phyloP scores from a whole-genome alignment of 92 coral and sea anemone genomes.

The Actinernus sp. region DNA sequence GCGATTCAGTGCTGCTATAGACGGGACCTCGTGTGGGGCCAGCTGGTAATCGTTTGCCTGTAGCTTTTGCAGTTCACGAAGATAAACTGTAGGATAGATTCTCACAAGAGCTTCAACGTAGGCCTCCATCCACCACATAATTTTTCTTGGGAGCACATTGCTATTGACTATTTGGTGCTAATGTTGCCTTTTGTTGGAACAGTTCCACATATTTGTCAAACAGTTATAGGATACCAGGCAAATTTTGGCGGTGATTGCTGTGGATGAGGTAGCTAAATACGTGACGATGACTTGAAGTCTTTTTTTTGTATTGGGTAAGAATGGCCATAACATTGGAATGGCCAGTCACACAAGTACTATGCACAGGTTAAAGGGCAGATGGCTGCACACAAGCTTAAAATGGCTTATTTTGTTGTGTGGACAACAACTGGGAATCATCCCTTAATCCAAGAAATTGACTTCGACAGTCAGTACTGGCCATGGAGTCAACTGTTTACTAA shows the following conservation, averaged over 20 bases:
- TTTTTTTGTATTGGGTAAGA: not conserved
- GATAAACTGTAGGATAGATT: slow-evolving; percentile 25
- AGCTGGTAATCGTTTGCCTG: slow-evolving; percentile 31
- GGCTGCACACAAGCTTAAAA: not conserved
- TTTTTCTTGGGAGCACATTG: too few species aligned
- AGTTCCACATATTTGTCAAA: not conserved
- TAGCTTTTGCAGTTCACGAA: slow-evolving; percentile 27
- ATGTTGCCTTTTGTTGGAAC: slow-evolving; percentile 17
- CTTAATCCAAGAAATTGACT: slow-evolving; percentile 5
- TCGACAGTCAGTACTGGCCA: not conserved
- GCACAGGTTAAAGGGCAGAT: slow-evolving; percentile 30
- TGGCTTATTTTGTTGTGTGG: slow-evolving; percentile 28
- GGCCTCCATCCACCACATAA: too few species aligned
- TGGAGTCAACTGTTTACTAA: slow-evolving; percentile 8
- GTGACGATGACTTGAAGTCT: not conserved
- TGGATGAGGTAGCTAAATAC: not conserved
- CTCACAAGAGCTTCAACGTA: slow-evolving; percentile 30
- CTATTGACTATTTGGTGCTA: slow-evolving; percentile 5
- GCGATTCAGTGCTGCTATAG: slow-evolving; percentile 26
- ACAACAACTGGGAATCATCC: slow-evolving; percentile 13
- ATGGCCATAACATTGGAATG: too few species aligned
- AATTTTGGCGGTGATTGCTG: not conserved
- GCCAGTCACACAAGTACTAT: slow-evolving; percentile 25
- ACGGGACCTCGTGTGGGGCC: slow-evolving; percentile 22
- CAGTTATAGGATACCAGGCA: not conserved